Evolutionary conservation across 2,888 invertebrate genomes (phyloP).

Genomic region (Nasonovia ribisnigri): DNA sequence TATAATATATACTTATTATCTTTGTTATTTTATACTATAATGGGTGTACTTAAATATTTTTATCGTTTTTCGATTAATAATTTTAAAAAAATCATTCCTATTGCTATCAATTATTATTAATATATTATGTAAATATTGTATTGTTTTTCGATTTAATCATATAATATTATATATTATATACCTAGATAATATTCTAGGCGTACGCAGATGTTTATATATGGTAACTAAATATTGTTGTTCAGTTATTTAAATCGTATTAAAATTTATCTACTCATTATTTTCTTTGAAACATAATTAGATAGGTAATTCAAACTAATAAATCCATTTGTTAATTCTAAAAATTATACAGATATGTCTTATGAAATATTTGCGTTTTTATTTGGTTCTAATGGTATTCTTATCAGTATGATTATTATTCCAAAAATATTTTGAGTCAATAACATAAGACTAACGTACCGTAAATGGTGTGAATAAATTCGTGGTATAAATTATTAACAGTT

Average conservation of each 20-base stretch:
- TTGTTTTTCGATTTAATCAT: conserved; percentile 31
- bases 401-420: neutral
- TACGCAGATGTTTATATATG: conserved; percentile 20
- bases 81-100: conserved; percentile 32
- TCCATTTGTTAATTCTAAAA: conserved; percentile 45
- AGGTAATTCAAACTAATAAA: conserved; percentile 14
- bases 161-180: conserved; percentile 12
- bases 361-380: neutral
- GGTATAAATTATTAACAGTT: neutral
- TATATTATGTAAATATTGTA: conserved; percentile 28
- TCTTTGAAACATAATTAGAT: conserved; percentile 43
- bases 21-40: neutral
- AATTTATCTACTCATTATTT: conserved; percentile 40
- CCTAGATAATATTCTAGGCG: conserved; percentile 2
- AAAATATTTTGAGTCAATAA: neutral
- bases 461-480: neutral
- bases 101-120: neutral
- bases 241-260: conserved; percentile 1
- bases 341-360: conserved; percentile 46
- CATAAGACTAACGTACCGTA: neutral
- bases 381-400: neutral
- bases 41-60: conserved; percentile 27
- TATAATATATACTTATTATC: conserved; percentile 18
- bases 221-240: conserved; percentile 40
- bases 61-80: conserved; percentile 46